These are phyloP conservation scores for Danaus melanippus DNA, from an alignment of 1,140 invertebrate genomes.

Conservation along the genomic window DNA sequence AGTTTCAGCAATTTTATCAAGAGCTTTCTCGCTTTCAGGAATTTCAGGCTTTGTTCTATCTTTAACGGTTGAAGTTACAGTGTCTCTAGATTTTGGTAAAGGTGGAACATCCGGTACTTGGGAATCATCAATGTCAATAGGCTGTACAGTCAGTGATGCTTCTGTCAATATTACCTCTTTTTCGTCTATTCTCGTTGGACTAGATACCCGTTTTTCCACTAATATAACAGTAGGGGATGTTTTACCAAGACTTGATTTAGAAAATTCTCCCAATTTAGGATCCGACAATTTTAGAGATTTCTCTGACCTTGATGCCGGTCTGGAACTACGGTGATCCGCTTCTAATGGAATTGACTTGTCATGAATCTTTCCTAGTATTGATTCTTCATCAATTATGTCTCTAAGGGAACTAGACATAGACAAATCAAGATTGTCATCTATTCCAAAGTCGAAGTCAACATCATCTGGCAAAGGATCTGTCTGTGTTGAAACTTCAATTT, in stretches of 20 bases:
- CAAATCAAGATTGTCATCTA: constrained; percentile 68
- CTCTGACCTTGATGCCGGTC: constrained; percentile 57
- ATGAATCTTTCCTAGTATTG: constrained; percentile 39
- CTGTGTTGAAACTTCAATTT: constrained; percentile 84
- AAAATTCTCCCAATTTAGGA: constrained; percentile 71
- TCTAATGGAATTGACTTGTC: constrained; percentile 22
- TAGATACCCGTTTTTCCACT: constrained; percentile 73
- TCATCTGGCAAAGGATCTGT: constrained; percentile 86
- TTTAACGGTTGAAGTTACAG: constrained; percentile 22
- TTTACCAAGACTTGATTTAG: constrained; percentile 68
- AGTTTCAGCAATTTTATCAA: constrained; percentile 61
- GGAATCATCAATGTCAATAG: constrained; percentile 55
- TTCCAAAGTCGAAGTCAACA: constrained; percentile 77
- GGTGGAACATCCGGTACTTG: constrained; percentile 57
- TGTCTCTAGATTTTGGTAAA: constrained; percentile 43
- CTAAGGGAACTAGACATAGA: constrained; percentile 60
- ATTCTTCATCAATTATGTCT: constrained; percentile 58
- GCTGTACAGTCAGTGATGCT: constrained; percentile 72
- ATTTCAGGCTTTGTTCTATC: constrained; percentile 6
- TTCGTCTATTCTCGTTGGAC: constrained; percentile 70
- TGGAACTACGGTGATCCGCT: constrained; percentile 58
- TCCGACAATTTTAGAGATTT: constrained; percentile 73
- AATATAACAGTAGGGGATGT: constrained; percentile 75
- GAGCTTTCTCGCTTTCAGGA: constrained; percentile 43
- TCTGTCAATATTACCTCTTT: constrained; percentile 69